Conservation (phyloP, 2,888 invertebrate genomes). For the Cotesia congregata region DNA sequence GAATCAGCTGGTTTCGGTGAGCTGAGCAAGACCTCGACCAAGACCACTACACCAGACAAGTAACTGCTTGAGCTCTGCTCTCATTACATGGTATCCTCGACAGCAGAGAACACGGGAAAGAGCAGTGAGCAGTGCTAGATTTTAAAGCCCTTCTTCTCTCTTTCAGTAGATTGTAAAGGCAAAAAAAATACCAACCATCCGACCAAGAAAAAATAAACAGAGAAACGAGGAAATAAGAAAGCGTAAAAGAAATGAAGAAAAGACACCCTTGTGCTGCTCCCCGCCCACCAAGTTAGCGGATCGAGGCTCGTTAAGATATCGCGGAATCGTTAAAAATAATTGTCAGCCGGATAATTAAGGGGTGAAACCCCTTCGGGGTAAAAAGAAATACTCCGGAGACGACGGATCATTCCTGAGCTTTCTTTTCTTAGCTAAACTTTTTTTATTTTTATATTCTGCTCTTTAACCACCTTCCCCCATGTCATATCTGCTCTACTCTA, state of each 20-base stretch:
- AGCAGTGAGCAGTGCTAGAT: conserved; percentile 14
- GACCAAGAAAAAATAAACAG: background rate
- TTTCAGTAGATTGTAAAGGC: conserved; percentile 2
- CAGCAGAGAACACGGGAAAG: background rate
- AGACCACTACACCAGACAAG: conserved; percentile 11
- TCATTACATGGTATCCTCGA: conserved; percentile 3
- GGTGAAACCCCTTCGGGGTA: conserved; percentile 51
- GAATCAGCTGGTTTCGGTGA: conserved; percentile 16
- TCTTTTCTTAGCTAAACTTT: conserved; percentile 46
- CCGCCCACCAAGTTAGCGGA: conserved; percentile 55
- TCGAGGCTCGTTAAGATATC: conserved; percentile 66
- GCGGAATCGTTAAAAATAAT: conserved; percentile 69
- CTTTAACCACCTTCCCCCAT: conserved; percentile 39
- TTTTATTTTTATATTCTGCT: conserved; percentile 41
- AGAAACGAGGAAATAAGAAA: conserved; percentile 24
- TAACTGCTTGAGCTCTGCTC: background rate
- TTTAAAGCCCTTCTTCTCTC: conserved; percentile 3
- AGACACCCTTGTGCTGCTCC: conserved; percentile 43
- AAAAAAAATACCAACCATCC: background rate
- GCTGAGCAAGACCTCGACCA: conserved; percentile 5
- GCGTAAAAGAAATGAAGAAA: conserved; percentile 40
- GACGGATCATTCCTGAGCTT: conserved; percentile 52
- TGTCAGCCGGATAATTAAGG: conserved; percentile 68
- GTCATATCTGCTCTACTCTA: background rate
- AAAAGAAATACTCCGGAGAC: conserved; percentile 35